Evolutionary conservation across 2,797 vertebrate genomes (phyloP).

Genomic region (Dermochelys coriacea): DNA sequence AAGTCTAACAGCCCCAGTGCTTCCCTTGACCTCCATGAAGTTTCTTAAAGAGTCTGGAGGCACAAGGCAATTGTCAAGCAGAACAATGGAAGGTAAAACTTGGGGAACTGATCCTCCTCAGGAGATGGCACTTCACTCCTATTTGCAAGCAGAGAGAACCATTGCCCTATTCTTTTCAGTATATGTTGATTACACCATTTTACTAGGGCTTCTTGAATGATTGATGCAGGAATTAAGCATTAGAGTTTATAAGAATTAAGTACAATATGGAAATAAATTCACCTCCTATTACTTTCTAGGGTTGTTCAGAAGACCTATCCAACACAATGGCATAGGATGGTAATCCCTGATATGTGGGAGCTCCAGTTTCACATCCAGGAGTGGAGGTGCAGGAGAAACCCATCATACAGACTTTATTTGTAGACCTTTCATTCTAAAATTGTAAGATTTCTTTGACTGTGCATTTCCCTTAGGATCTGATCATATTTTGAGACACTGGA

Average conservation of each 20-base stretch:
- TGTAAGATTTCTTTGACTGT: background rate
- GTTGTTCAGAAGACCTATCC: background rate
- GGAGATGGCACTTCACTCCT: background rate
- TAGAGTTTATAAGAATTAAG: background rate
- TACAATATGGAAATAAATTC: background rate
- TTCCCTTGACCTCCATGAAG: background rate
- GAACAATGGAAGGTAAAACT: background rate
- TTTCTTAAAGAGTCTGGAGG: background rate
- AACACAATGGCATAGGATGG: background rate
- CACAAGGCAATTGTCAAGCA: background rate
- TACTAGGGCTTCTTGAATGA: background rate
- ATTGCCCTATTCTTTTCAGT: background rate
- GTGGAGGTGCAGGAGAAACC: fast-evolving
- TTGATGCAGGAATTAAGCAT: background rate
- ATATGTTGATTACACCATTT: background rate
- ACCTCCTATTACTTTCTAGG: background rate
- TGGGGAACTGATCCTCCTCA: background rate
- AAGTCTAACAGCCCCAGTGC: background rate
- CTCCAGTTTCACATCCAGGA: background rate
- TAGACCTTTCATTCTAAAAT: background rate
- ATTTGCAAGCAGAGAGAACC: background rate
- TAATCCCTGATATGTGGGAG: background rate
- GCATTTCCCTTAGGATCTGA: background rate
- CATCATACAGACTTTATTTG: too few species aligned
- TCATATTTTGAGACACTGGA: background rate